These are phyloP conservation scores for Calameuta filiformis DNA, from an alignment of 2,888 invertebrate species.

Conservation along the genomic window DNA sequence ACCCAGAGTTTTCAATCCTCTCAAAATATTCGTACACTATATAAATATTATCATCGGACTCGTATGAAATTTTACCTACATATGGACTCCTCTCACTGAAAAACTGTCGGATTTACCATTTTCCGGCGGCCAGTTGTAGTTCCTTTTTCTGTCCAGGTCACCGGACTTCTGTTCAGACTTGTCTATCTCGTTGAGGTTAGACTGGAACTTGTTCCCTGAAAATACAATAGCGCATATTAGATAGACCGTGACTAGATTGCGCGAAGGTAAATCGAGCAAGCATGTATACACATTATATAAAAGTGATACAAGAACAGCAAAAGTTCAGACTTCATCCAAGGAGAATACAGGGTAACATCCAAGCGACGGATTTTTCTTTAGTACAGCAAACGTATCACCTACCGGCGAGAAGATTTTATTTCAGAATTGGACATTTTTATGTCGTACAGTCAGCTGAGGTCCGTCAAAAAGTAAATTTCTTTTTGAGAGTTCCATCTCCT, in stretches of 20 bases:
- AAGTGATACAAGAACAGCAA: neutral
- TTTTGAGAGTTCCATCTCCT: neutral
- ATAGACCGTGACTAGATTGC: neutral
- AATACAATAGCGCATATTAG: conserved; percentile 21
- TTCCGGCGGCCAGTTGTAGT: conserved; percentile 52
- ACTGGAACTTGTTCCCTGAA: conserved; percentile 59
- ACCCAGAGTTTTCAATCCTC: neutral
- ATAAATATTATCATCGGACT: neutral
- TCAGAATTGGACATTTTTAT: neutral
- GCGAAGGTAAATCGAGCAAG: neutral
- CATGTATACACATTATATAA: neutral
- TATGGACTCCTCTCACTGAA: neutral
- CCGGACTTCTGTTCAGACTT: conserved; percentile 65
- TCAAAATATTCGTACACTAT: neutral
- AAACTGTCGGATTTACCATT: conserved; percentile 13
- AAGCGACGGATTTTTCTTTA: neutral
- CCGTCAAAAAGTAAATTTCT: neutral
- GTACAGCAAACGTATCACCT: neutral
- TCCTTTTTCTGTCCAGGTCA: conserved; percentile 54
- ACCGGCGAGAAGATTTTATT: neutral
- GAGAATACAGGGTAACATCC: neutral
- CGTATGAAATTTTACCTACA: neutral
- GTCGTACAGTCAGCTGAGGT: neutral
- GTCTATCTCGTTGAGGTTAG: conserved; percentile 64
- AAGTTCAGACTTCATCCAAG: neutral